These are phyloP conservation scores for Tympanoctomys barrerae DNA, from an alignment of 2,797 vertebrate species.

Conservation along the genomic window DNA sequence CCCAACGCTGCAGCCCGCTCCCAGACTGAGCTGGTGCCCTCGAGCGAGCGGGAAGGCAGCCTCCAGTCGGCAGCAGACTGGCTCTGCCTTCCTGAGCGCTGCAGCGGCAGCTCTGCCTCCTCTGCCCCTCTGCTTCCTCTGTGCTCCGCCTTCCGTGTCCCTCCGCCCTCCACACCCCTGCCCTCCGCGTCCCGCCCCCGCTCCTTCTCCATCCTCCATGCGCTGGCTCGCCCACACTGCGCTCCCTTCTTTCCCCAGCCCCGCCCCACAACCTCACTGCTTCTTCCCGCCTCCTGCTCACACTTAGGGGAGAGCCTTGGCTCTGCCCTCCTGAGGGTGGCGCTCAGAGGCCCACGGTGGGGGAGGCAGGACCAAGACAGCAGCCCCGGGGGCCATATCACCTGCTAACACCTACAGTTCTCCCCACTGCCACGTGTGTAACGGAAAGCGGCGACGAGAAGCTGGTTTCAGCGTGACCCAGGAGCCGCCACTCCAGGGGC, in stretches of 20 bases:
- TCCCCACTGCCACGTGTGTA: not conserved
- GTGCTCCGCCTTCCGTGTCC: not conserved
- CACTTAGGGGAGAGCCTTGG: not conserved
- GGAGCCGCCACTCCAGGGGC: conserved; percentile 2
- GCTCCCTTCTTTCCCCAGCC: not conserved
- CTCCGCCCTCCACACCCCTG: not conserved
- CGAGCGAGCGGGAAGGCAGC: not conserved
- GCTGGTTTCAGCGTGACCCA: not conserved
- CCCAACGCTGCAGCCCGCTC: not conserved
- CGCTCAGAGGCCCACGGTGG: not conserved
- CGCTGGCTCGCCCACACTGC: no score
- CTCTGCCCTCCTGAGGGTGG: fast-evolving
- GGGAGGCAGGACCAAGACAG: not conserved
- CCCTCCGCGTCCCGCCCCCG: not conserved
- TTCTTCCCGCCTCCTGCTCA: not conserved
- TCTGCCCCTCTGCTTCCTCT: no score
- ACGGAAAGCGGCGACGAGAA: not conserved
- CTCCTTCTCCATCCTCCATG: not conserved
- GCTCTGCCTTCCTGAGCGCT: not conserved
- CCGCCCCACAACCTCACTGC: not conserved
- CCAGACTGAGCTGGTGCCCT: not conserved
- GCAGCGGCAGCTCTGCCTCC: not conserved
- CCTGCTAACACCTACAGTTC: not conserved
- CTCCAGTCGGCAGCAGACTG: not conserved
- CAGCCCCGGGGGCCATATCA: not conserved